phyloP scores from a whole-genome alignment of 2,113 vertebrate genomes.

The Steatornis caripensis region DNA sequence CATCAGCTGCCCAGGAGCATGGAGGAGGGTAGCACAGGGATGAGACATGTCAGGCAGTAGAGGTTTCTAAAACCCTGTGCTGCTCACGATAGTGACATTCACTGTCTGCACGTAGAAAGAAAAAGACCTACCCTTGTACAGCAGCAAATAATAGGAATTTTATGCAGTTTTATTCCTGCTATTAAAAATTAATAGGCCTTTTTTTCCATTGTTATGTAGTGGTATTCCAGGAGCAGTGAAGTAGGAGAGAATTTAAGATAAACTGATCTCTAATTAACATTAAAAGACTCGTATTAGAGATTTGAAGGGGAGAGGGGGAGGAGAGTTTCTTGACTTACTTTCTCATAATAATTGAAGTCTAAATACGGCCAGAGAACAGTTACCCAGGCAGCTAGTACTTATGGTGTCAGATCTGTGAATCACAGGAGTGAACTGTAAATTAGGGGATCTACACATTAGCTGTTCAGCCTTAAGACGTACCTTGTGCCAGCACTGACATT shows the following conservation, averaged over 20 bases:
- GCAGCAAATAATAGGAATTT: not conserved
- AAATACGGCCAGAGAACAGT: not conserved
- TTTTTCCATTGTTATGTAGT: not conserved
- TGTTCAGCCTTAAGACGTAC: not conserved
- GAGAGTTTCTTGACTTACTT: not conserved
- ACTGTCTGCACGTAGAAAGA: rapidly evolving
- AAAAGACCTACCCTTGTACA: not conserved
- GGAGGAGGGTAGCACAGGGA: not conserved
- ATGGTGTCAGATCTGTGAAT: not conserved
- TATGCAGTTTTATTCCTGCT: not conserved
- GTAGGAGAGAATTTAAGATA: not conserved
- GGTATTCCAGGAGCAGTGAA: not conserved
- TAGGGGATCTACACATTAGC: not conserved
- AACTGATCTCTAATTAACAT: not conserved
- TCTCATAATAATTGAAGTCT: not conserved
- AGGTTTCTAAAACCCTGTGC: not conserved
- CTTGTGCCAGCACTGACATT: not conserved
- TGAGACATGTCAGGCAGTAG: not conserved
- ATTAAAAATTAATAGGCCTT: not conserved
- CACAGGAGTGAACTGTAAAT: not conserved
- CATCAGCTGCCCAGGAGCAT: not conserved
- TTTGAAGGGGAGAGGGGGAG: not conserved
- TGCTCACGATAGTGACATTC: not conserved
- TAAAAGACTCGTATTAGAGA: not conserved
- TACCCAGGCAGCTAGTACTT: not conserved